Conservation (phyloP, 2,113 vertebrate genomes). For the Centropus bengalensis region DNA sequence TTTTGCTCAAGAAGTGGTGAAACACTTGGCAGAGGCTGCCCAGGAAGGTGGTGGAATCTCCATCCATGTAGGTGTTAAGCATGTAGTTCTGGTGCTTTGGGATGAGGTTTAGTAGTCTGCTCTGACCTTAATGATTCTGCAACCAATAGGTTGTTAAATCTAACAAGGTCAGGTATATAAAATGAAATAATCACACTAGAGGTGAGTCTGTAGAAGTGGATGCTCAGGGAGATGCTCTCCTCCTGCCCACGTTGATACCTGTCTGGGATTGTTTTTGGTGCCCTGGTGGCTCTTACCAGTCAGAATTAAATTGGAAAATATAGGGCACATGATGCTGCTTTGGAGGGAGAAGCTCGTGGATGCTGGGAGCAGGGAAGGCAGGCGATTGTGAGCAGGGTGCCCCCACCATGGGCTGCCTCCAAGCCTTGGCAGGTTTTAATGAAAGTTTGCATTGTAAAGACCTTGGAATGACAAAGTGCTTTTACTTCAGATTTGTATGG, state of each 20-base stretch:
- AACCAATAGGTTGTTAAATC: neutral
- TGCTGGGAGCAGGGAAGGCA: neutral
- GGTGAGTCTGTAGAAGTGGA: neutral
- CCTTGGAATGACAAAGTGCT: neutral
- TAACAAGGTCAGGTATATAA: fast-evolving
- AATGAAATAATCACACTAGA: neutral
- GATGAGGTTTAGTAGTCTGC: too few species aligned
- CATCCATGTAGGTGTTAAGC: too few species aligned
- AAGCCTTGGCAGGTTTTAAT: neutral
- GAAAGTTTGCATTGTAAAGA: neutral
- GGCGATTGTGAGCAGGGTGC: fast-evolving
- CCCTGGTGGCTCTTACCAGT: fast-evolving
- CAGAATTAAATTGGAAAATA: fast-evolving
- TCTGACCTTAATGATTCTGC: too few species aligned
- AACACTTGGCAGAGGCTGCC: too few species aligned
- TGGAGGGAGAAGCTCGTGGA: too few species aligned
- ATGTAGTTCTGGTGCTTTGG: too few species aligned
- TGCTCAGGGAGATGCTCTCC: neutral
- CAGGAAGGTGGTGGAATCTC: too few species aligned
- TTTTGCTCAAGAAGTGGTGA: too few species aligned
- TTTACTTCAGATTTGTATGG: fast-evolving
- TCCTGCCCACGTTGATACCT: neutral
- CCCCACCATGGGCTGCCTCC: neutral
- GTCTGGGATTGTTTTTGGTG: neutral
- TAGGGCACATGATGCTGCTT: fast-evolving